Percentiles rank a stretch among this genome's conserved stretches.
phyloP scores from a whole-genome alignment of 53 echinoderm and acorn worm species.

The Crossaster papposus region DNA sequence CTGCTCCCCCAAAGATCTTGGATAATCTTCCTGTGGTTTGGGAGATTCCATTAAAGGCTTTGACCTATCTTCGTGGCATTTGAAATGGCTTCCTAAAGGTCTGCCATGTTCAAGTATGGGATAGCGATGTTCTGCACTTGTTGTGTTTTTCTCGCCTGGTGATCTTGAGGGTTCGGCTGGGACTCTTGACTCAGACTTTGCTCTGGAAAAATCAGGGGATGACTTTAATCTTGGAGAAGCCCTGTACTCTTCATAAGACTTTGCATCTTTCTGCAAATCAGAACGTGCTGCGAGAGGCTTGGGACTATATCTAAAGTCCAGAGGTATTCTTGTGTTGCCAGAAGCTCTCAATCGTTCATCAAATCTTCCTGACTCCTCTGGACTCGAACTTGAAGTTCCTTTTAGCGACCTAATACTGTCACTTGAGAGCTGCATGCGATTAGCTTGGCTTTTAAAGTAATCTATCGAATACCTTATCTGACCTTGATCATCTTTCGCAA shows the following conservation, averaged over 20 bases:
- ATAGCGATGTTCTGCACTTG: constrained; percentile 36
- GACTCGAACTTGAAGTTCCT: not conserved
- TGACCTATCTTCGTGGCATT: constrained; percentile 18
- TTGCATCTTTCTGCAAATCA: constrained; percentile 20
- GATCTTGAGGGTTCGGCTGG: constrained; percentile 3
- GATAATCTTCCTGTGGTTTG: constrained; percentile 26
- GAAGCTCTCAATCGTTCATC: constrained; percentile 31
- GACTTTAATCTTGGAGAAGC: constrained; percentile 7
- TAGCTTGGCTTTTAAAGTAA: constrained; percentile 31
- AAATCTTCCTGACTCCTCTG: constrained; percentile 15
- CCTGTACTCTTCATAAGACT: not conserved
- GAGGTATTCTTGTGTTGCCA: not conserved
- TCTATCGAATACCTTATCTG: constrained; percentile 40
- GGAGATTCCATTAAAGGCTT: not conserved
- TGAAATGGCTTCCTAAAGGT: constrained; percentile 34
- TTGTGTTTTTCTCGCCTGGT: constrained; percentile 19
- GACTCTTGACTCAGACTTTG: constrained; percentile 26
- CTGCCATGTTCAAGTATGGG: constrained; percentile 40
- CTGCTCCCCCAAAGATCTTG: constrained; percentile 9
- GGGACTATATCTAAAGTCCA: constrained; percentile 9
- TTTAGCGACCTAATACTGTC: constrained; percentile 10
- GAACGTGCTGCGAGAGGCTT: constrained; percentile 23
- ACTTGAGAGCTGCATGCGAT: constrained; percentile 10
- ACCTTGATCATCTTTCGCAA: constrained; percentile 27
- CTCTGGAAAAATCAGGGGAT: constrained; percentile 21